A percentile compares a stretch with the other conserved stretches of the same genome.
These are phyloP conservation scores for Zoanthus solanderi DNA, from an alignment of 92 coral and sea anemone species.

Conservation along the genomic window DNA sequence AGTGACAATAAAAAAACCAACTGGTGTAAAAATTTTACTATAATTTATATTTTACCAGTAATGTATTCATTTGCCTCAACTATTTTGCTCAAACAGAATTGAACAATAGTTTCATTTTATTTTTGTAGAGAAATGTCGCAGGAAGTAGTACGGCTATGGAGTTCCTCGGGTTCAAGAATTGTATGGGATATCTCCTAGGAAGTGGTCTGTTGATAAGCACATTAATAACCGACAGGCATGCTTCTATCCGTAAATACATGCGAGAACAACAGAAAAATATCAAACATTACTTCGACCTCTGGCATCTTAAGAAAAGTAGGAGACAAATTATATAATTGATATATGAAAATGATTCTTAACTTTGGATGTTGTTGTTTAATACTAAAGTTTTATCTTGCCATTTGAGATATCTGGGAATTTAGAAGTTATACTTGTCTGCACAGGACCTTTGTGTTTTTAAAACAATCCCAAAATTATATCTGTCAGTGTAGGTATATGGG, in stretches of 20 bases:
- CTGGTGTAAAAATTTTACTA: neutral
- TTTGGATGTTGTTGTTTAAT: neutral
- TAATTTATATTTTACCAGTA: neutral
- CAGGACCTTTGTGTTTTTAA: too few species aligned
- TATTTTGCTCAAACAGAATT: neutral
- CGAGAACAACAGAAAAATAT: constrained; percentile 55
- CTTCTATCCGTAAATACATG: constrained; percentile 60
- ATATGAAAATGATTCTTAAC: neutral
- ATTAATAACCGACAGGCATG: constrained; percentile 67
- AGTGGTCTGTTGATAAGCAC: constrained; percentile 26
- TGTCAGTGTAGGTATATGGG: neutral
- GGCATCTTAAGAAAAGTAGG: constrained; percentile 73
- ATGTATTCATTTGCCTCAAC: neutral
- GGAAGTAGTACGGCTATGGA: constrained; percentile 56
- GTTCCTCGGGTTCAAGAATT: constrained; percentile 62
- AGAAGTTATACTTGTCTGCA: too few species aligned
- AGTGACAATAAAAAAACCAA: neutral
- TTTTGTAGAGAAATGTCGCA: constrained; percentile 66
- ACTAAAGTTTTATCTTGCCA: neutral
- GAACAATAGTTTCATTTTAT: constrained; percentile 5
- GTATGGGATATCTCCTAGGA: constrained; percentile 62
- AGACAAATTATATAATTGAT: neutral
- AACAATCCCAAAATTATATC: neutral
- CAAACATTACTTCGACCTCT: constrained; percentile 76
- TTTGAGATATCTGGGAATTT: neutral